phyloP scores from a whole-genome alignment of 2,888 invertebrate genomes.

The Sericinus montela region DNA sequence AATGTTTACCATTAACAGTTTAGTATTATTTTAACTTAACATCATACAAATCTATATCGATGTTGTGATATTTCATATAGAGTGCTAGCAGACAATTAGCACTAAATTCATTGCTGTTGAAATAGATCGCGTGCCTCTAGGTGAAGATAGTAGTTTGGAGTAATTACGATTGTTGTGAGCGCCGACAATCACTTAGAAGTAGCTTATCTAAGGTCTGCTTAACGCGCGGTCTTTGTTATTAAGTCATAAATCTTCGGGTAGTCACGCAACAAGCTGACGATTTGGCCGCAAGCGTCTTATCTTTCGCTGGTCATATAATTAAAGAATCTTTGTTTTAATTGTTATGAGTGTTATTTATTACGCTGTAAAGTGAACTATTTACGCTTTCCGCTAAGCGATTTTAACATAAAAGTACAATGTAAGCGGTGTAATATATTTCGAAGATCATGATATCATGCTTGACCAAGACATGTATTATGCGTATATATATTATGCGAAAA shows the following conservation, averaged over 20 bases:
- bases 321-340: conserved; percentile 51
- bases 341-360: conserved; percentile 26
- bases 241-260: conserved; percentile 73
- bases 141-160: conserved; percentile 73
- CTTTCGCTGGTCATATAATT: conserved; percentile 67
- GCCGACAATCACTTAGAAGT: conserved; percentile 78
- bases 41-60: no score
- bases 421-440: no score
- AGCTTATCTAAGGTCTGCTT: conserved; percentile 77
- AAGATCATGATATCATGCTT: no score
- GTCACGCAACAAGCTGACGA: conserved; percentile 74
- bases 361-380: conserved; percentile 13
- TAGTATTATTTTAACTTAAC: no score
- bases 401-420: no score
- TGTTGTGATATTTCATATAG: conserved; percentile 1
- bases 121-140: conserved; percentile 69
- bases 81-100: conserved; percentile 59
- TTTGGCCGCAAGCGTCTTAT: conserved; percentile 66
- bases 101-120: conserved; percentile 59
- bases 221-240: conserved; percentile 72
- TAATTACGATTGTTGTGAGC: conserved; percentile 79
- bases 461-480: no score
- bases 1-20: no score
- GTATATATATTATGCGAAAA: no score
- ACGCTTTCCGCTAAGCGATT: neutral